Evolutionary conservation across 2,113 vertebrate genomes (phyloP), one percentile per base, ranked within the genome.

Genomic region (Larimichthys polyactis): DNA sequence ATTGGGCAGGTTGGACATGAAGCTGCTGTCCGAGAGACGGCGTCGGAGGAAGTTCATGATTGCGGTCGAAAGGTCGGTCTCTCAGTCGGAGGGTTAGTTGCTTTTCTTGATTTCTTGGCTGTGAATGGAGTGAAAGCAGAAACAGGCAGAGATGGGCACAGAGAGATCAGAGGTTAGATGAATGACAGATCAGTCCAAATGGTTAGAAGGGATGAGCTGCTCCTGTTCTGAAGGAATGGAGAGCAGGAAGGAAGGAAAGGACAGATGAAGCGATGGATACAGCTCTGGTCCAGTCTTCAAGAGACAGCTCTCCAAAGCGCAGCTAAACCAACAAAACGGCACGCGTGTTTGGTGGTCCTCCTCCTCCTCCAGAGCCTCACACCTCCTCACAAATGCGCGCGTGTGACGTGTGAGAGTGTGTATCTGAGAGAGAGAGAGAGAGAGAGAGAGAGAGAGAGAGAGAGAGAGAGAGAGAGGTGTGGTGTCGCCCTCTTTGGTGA

Each of bases 41-140:
- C 98, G 97, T 60, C 97, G 96, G 79, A 99, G 96, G 96, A 97
- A 99, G 96, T 99, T 98, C 98, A 99, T 99, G 95, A 91, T 93
- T 88, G 95, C 94, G 10, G 91, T 92, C 12, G 86, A 86, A 69
- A 79, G 85, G 75, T 74, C 69, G 89, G 69, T 84, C 57, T 81
- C 64, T 80, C 67, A 40, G 80, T 62, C 11, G 66, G 32, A 48
- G 6, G 51, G 32, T 40, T 3, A 29, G 46, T 51, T 71, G 46
- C 43, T 81, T 81, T 36, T 87, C 59, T 77, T 29, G 65, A 22
- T 68, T 65, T 82, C 69, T 68, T 75, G 69, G 72, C 75, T 85
- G 57, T 7, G 67, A 67, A 49, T 46, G 27, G 16, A 66, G 58
- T 48, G 20, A 79, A 52, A 78, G 68, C 68, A 62, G 62, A 44